These are phyloP conservation scores for Sebastes flavidus DNA, from an alignment of 2,797 vertebrate genomes.

Conservation along the genomic window DNA sequence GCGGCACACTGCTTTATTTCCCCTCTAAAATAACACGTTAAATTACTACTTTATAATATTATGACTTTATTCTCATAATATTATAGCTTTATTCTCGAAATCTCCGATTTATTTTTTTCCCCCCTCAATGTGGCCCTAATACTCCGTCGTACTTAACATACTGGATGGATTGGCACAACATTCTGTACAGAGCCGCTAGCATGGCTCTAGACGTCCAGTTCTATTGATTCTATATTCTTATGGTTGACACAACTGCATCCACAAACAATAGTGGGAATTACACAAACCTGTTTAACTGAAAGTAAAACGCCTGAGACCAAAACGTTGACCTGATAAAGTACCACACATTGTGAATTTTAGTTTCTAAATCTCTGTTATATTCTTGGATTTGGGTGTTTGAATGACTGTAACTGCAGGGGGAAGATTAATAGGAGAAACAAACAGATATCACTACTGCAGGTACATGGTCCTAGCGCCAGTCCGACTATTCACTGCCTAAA, in stretches of 20 bases:
- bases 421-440: background rate
- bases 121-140: no score
- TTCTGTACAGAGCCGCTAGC: no score
- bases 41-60: no score
- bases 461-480: background rate
- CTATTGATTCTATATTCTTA: no score
- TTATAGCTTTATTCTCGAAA: no score
- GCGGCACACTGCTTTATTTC: no score
- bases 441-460: background rate
- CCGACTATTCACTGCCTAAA: conserved; percentile 5
- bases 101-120: no score
- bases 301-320: background rate
- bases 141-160: background rate
- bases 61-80: no score
- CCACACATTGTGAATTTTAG: background rate
- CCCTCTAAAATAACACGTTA: no score
- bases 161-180: background rate
- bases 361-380: background rate
- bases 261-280: background rate
- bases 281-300: background rate
- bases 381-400: background rate
- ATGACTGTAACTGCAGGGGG: background rate
- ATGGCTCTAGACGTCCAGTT: background rate
- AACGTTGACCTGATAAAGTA: background rate
- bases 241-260: background rate